Evolutionary conservation across 2,888 invertebrate species (phyloP).

Genomic region (Caenorhabditis virilis): DNA sequence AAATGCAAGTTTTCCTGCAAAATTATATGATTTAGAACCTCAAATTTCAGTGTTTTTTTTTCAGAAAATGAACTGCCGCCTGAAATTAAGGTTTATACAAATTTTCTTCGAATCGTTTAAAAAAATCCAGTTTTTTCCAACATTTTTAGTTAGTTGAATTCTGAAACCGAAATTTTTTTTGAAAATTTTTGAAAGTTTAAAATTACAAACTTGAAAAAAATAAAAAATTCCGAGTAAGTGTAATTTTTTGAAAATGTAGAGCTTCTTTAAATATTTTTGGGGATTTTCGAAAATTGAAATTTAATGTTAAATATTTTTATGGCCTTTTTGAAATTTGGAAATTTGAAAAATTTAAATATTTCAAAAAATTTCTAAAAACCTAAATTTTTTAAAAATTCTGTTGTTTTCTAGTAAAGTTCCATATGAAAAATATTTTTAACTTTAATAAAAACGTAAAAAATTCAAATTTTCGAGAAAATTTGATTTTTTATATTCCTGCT

Average conservation of each 20-base stretch:
- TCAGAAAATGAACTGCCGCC: too few relatives aligned
- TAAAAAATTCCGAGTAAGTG: background rate
- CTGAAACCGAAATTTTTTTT: too few relatives aligned
- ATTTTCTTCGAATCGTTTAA: too few relatives aligned
- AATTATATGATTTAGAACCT: too few relatives aligned
- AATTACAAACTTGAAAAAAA: background rate
- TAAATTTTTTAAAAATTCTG: constrained; percentile 7
- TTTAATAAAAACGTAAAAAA: background rate
- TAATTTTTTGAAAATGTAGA: background rate
- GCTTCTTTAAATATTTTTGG: too few relatives aligned
- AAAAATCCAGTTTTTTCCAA: too few relatives aligned
- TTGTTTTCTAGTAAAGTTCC: background rate
- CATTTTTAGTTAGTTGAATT: too few relatives aligned
- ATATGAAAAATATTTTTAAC: background rate
- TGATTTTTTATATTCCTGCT: too few relatives aligned
- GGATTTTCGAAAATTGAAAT: background rate
- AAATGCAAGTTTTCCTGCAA: too few relatives aligned
- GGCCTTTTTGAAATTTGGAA: background rate
- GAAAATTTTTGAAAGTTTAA: too few relatives aligned
- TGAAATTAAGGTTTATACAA: too few relatives aligned
- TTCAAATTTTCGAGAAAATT: constrained; percentile 9
- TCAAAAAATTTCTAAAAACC: background rate
- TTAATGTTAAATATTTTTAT: constrained; percentile 1
- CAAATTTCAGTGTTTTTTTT: too few relatives aligned
- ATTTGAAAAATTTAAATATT: background rate